A percentile compares a stretch with the other conserved stretches of the same genome.
Conservation (phyloP, 2,797 vertebrate genomes). For the Urophycis tenuis region DNA sequence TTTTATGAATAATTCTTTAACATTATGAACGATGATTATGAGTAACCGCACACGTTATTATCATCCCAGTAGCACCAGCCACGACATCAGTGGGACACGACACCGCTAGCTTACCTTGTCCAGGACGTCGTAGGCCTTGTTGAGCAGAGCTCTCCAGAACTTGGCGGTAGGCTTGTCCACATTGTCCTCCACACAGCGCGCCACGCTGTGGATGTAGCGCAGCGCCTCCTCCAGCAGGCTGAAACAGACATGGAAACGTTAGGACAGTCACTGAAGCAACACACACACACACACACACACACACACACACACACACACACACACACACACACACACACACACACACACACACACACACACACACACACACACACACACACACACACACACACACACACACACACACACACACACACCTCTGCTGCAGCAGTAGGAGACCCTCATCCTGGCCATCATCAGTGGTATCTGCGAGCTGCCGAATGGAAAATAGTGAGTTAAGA, state of each 20-base stretch:
- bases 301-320: conserved; percentile 24
- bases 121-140: conserved; percentile 85
- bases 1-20: neutral
- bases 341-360: conserved; percentile 56
- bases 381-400: conserved; percentile 1
- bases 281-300: neutral
- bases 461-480: conserved; percentile 71
- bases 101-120: conserved; percentile 76
- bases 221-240: conserved; percentile 88
- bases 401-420: conserved; percentile 68
- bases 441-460: conserved; percentile 52
- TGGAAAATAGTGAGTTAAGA: neutral
- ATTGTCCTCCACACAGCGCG: conserved; percentile 80
- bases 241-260: neutral
- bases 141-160: conserved; percentile 93
- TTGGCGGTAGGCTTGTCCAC: conserved; percentile 81
- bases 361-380: neutral
- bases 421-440: conserved; percentile 76
- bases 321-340: conserved; percentile 69
- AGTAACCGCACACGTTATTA: neutral
- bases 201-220: conserved; percentile 79
- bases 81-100: neutral
- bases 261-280: neutral
- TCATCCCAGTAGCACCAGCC: neutral
- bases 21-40: neutral